Conservation (phyloP, 1,140 invertebrate genomes). For the Hetaerina americana region DNA sequence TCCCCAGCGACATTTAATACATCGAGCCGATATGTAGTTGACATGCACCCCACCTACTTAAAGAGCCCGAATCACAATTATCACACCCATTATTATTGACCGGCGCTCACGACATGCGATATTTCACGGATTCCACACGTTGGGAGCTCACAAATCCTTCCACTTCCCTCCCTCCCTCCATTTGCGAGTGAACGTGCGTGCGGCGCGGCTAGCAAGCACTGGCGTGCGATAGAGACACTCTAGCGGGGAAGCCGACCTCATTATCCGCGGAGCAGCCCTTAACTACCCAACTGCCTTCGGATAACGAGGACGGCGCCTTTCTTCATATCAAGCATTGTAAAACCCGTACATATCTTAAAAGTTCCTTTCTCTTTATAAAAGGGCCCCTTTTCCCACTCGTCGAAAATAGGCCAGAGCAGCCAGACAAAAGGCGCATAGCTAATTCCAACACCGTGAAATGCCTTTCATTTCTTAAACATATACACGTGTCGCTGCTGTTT, state of each 20-base stretch:
- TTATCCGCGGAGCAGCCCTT: neutral
- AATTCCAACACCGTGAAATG: neutral
- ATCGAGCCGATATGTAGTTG: too few species aligned
- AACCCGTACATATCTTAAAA: neutral
- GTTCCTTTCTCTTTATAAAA: neutral
- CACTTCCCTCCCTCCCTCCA: neutral
- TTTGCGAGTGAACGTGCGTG: too few species aligned
- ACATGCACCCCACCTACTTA: too few species aligned
- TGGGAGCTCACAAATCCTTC: neutral
- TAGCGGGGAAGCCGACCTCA: neutral
- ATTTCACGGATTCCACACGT: neutral
- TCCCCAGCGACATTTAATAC: too few species aligned
- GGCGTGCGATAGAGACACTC: too few species aligned
- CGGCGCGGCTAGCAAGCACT: too few species aligned
- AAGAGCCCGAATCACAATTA: too few species aligned
- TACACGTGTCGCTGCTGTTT: too few species aligned
- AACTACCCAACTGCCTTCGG: neutral
- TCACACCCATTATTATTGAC: too few species aligned
- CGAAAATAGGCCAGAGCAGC: neutral
- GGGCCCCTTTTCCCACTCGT: neutral
- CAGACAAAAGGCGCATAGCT: neutral
- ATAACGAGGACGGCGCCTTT: neutral
- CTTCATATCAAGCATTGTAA: neutral
- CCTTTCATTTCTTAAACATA: neutral
- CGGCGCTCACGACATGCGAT: too few species aligned